phyloP scores from a whole-genome alignment of 2,888 invertebrate species.

The Hypercompe scribonia region DNA sequence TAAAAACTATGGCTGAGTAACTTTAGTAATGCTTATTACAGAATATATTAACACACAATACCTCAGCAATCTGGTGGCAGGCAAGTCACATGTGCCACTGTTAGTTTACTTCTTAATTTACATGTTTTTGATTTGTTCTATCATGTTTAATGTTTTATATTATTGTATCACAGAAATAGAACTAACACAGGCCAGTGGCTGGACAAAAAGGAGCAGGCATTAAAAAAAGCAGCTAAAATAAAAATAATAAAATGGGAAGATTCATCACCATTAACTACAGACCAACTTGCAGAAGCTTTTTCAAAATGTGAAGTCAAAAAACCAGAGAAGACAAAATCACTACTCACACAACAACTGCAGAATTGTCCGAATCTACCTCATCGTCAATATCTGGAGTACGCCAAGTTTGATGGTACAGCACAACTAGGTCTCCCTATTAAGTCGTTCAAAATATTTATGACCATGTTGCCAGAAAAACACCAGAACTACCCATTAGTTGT shows the following conservation, averaged over 20 bases:
- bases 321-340: slow-evolving; percentile 83
- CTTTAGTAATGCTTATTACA: too few relatives aligned
- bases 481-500: slow-evolving; percentile 94
- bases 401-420: slow-evolving; percentile 96
- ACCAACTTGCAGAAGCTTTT: slow-evolving; percentile 88
- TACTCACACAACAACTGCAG: slow-evolving; percentile 91
- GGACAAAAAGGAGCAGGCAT: slow-evolving; percentile 95
- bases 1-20: too few relatives aligned
- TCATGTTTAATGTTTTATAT: too few relatives aligned
- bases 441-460: slow-evolving; percentile 95
- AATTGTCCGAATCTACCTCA: slow-evolving; percentile 92
- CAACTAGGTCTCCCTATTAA: slow-evolving; percentile 93
- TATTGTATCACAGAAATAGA: slow-evolving; percentile 80
- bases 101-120: too few relatives aligned
- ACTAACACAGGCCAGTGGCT: slow-evolving; percentile 96
- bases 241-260: slow-evolving; percentile 92
- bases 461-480: slow-evolving; percentile 93
- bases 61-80: too few relatives aligned
- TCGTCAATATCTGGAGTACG: slow-evolving; percentile 96
- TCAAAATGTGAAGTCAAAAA: slow-evolving; percentile 74
- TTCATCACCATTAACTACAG: slow-evolving; percentile 80
- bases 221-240: slow-evolving; percentile 92
- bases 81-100: too few relatives aligned
- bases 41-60: too few relatives aligned
- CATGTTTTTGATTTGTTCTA: neutral